A percentile compares a stretch with the other conserved stretches of the same genome.
phyloP scores from a whole-genome alignment of 2,888 invertebrate species.

The Lycia hirtaria region DNA sequence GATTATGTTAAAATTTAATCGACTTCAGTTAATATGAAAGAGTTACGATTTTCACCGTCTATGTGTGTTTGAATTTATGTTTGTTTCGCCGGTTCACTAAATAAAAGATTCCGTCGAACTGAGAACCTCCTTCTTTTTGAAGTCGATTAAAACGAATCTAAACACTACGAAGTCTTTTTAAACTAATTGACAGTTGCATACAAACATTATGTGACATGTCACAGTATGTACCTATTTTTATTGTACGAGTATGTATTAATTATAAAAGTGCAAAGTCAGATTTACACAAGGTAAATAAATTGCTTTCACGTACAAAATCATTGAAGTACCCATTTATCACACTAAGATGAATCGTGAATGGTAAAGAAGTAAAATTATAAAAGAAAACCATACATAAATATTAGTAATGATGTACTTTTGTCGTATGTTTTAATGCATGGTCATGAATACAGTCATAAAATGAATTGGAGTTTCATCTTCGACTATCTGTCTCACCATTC shows the following conservation, averaged over 20 bases:
- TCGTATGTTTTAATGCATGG: neutral
- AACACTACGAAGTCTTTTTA: neutral
- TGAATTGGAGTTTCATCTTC: no score
- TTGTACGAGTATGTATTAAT: neutral
- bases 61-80: no score
- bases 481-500: no score
- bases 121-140: no score
- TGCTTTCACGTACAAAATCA: slow-evolving; percentile 40
- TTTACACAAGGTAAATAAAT: slow-evolving; percentile 34
- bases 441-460: neutral
- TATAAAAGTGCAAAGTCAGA: slow-evolving; percentile 38
- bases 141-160: neutral
- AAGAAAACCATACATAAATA: slow-evolving; percentile 11
- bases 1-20: no score
- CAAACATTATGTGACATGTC: neutral
- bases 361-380: slow-evolving; percentile 33
- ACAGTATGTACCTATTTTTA: neutral
- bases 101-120: no score
- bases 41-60: no score
- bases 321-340: neutral
- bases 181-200: slow-evolving; percentile 5
- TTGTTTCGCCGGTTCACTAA: no score
- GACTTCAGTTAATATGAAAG: no score
- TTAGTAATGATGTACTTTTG: neutral
- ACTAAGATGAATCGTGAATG: slow-evolving; percentile 31